These are phyloP conservation scores for Orchesella flavescens DNA, from an alignment of 2,888 invertebrate species.

Conservation along the genomic window DNA sequence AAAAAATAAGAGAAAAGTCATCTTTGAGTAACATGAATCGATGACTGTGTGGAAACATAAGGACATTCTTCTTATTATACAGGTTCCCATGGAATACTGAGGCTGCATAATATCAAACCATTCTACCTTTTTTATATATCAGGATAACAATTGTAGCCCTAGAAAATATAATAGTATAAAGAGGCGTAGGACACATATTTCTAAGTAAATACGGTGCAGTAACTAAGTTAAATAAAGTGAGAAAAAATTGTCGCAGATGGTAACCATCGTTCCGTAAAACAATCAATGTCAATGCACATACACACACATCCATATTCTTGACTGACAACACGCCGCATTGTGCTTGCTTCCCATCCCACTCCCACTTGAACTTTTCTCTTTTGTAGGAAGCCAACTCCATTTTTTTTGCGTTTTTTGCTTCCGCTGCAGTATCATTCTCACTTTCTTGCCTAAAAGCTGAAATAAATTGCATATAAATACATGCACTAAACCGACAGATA, in stretches of 20 bases:
- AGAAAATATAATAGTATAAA: no score
- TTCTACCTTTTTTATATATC: background rate
- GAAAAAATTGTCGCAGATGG: constrained; percentile 63
- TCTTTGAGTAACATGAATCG: background rate
- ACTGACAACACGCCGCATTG: background rate
- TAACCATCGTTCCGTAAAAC: constrained; percentile 66
- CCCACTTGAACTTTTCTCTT: no score
- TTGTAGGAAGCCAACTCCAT: background rate
- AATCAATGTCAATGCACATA: constrained; percentile 70
- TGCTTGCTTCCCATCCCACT: background rate
- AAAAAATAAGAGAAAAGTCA: constrained; percentile 1
- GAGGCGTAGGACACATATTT: no score
- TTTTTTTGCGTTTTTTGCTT: background rate
- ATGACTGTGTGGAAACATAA: background rate
- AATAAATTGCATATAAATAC: no score
- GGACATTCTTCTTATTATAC: no score
- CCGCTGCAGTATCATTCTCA: no score
- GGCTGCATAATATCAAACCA: background rate
- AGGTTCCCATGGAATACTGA: background rate
- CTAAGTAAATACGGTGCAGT: background rate
- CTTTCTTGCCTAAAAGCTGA: no score
- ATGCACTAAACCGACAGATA: no score
- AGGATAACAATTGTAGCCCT: background rate
- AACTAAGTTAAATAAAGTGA: background rate
- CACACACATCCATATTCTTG: constrained; percentile 1